Percentiles rank a stretch among this genome's conserved stretches.
phyloP scores from a whole-genome alignment of 2,888 invertebrate genomes.

The Hybos culiciformis region DNA sequence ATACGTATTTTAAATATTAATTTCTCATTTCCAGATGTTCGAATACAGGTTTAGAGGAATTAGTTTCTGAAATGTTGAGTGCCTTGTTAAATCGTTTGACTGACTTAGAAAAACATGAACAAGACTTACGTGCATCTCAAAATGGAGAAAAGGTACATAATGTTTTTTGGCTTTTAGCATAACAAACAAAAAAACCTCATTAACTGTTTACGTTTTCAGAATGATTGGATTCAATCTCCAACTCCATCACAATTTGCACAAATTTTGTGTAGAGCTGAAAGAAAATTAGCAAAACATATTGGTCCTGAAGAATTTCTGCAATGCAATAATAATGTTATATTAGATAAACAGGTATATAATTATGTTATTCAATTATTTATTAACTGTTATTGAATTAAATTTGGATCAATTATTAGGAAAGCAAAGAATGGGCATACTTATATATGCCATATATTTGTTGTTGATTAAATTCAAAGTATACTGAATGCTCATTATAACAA shows the following conservation, averaged over 20 bases:
- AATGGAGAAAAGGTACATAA: conserved; percentile 26
- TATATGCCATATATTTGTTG: too few relatives aligned
- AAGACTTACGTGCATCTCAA: conserved; percentile 35
- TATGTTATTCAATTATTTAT: too few relatives aligned
- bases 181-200: not conserved
- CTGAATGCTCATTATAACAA: too few relatives aligned
- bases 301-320: conserved; percentile 36
- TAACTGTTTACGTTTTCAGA: conserved; percentile 9
- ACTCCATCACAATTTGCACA: conserved; percentile 35
- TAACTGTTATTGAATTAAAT: too few relatives aligned
- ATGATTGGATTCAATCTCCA: conserved; percentile 25
- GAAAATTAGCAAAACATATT: conserved; percentile 34
- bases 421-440: too few relatives aligned
- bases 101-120: conserved; percentile 36
- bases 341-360: conserved; percentile 32
- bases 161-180: not conserved
- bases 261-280: conserved; percentile 33
- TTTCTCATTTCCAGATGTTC: conserved; percentile 27
- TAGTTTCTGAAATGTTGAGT: conserved; percentile 36
- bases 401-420: too few relatives aligned
- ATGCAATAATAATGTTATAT: conserved; percentile 32
- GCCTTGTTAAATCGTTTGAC: conserved; percentile 38
- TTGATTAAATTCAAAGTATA: too few relatives aligned
- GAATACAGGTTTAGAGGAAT: conserved; percentile 32
- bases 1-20: not conserved